phyloP scores from a whole-genome alignment of 2,113 vertebrate genomes.

The Actenoides lindsayi region DNA sequence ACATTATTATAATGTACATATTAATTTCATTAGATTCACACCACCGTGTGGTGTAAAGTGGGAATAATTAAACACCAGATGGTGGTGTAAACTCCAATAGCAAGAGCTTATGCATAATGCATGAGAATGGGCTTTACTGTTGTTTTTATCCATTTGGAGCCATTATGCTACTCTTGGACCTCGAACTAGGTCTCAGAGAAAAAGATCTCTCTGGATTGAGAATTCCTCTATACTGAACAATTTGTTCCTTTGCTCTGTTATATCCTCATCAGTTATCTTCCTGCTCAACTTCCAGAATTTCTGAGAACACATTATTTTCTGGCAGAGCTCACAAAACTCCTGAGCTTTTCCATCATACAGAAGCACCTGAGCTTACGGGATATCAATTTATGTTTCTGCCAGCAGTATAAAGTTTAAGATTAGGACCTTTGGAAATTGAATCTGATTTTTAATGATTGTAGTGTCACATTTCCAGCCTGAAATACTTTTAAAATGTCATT shows the following conservation, averaged over 20 bases:
- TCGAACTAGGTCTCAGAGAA: slow-evolving; percentile 66
- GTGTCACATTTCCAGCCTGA: slow-evolving; percentile 74
- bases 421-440: slow-evolving; percentile 80
- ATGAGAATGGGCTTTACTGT: slow-evolving; percentile 76
- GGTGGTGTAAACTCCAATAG: slow-evolving; percentile 77
- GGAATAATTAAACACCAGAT: slow-evolving; percentile 85
- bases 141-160: slow-evolving; percentile 76
- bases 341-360: slow-evolving; percentile 64
- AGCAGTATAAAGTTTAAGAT: slow-evolving; percentile 75
- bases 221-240: slow-evolving; percentile 70
- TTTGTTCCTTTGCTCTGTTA: slow-evolving; percentile 70
- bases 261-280: slow-evolving; percentile 69
- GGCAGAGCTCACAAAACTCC: slow-evolving; percentile 60
- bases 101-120: slow-evolving; percentile 74
- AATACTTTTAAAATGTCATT: slow-evolving; percentile 79
- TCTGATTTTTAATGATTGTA: slow-evolving; percentile 80
- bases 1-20: slow-evolving; percentile 71
- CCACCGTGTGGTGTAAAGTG: slow-evolving; percentile 73
- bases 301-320: slow-evolving; percentile 73
- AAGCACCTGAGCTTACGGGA: slow-evolving; percentile 55
- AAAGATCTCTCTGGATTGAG: slow-evolving; percentile 52
- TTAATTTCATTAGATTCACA: slow-evolving; percentile 77
- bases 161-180: slow-evolving; percentile 78
- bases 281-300: slow-evolving; percentile 69
- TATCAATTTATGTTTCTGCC: slow-evolving; percentile 77